Base-by-base conservation (phyloP, 2,888 invertebrate genomes). In the Caenorhabditis becei region DNA sequence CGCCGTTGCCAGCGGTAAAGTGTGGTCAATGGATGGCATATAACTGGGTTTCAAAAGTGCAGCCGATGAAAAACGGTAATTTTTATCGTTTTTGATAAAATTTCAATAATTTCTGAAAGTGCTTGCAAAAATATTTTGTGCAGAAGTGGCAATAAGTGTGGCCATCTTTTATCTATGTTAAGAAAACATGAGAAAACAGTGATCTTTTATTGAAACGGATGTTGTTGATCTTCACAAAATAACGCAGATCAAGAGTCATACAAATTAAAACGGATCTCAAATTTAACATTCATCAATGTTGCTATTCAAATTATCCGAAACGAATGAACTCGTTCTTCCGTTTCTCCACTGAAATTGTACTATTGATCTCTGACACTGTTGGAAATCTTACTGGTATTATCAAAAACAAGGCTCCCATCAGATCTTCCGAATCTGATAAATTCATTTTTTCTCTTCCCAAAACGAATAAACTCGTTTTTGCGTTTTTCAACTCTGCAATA, bases 391-490 rank as follows among this genome's bases (percentile, higher is more conserved):
- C 74, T 65, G 54, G 63, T 41, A 14, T 69, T 24, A 41, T 67
- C 75, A 23, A 69, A 58, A 28, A 47, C 59, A 0, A 74, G 54
- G 24, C 47, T 59, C n/a, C 51, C 71, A 65, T 82, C 75, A 54
- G 79, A 80, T 71, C 83, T 44, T 28, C 84, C 84, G 47, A 84
- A 84, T 54, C 82, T 63, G 44, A 75, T 75, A 37, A 75, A 75
- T 62, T 87, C 85, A 51, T 86, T 87, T 75, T 86, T 86, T 71
- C 88, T 83, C 67, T 87, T 87, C 28, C 84, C 84, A 51, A 84
- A 82, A 53, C 86, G 83, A 69, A 85, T 84, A 79, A 87, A 85
- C 74, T 87, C 85, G 67, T 86, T 86, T 77, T 85, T 86, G 35
- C 85, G 74, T 63, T 87, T 85, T 41, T 82, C 81, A 23, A 77